Evolutionary conservation across 1,140 invertebrate genomes (phyloP).

Genomic region (Bombyx mandarina): DNA sequence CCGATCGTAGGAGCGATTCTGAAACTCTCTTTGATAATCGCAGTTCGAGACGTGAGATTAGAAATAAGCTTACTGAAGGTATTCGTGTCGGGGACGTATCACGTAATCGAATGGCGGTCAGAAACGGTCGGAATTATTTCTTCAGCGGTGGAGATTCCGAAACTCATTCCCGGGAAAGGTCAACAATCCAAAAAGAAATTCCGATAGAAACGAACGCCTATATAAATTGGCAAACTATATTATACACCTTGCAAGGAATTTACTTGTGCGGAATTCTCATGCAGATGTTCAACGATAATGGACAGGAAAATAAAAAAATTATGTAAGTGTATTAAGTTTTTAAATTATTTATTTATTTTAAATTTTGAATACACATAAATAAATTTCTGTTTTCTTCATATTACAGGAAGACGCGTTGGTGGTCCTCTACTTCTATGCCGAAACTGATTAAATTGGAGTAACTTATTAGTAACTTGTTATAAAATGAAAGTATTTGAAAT

Average conservation of each 20-base stretch:
- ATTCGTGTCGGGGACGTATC: no score
- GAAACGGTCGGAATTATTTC: no score
- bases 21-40: no score
- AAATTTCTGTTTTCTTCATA: constrained; percentile 1
- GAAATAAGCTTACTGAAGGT: no score
- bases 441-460: constrained; percentile 24
- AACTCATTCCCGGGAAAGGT: no score
- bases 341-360: no score
- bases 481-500: background rate
- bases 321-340: constrained; percentile 20
- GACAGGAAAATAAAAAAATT: constrained; percentile 15
- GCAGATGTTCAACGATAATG: constrained; percentile 18
- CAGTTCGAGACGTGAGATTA: no score
- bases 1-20: no score
- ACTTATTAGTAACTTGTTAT: constrained; percentile 10
- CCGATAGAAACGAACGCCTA: constrained; percentile 6
- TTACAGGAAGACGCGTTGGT: constrained; percentile 17
- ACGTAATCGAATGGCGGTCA: no score
- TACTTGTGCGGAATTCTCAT: constrained; percentile 32
- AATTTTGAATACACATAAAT: no score
- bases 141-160: no score
- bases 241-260: constrained; percentile 36
- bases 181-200: background rate
- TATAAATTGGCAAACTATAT: constrained; percentile 27
- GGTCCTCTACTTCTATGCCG: constrained; percentile 9